Evolutionary conservation across 2,888 invertebrate genomes (phyloP), one percentile per base, ranked within the genome.

Genomic region (Melanargia galathea): DNA sequence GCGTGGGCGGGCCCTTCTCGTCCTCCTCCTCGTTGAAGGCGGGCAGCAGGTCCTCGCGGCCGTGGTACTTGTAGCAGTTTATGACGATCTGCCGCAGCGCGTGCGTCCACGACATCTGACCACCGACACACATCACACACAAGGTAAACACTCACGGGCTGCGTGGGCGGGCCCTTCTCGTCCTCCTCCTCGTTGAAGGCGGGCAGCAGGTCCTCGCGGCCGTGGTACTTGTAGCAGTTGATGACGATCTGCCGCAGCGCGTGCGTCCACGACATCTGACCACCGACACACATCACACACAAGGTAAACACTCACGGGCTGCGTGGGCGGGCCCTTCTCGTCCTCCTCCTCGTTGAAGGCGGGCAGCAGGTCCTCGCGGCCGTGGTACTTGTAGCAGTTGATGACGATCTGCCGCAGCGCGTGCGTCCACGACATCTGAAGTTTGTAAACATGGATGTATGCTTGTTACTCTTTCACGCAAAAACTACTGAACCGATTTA

Each of bases 151-250:
- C 83, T 76, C 40, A 85, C 86, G 75, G 95, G 71, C 62, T 78
- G 80, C 45, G 82, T 76, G 46, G 78, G 74, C 90, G 78, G 93
- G 73, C 79, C 92, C 90, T 82, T 80, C 76, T 96, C 96, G 69
- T 97, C 97, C 65, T 97, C 97, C 64, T 97, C 97, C 80, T 98
- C 98, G 59, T 95, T 96, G 91, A 98, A 98, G 45, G 98, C 97
- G 16, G 98, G 98, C 78, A 99, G 91, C 70, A 99, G 93, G 86
- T 99, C 98, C 90, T 98, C 98, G 72, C 98, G 93, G 0, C 98
- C 98, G 87, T 99, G 98, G 92, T 97, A 98, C 92, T 98, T 98
- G 93, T 99, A 99, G 90, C 99, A 99, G 91, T 98, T 98, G 80
- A 98, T 96, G 66, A 99, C 98, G 75, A 99, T 98, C 90, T 98